These are phyloP conservation scores for Aphidius ervi DNA, from an alignment of 1,140 invertebrate genomes.

Conservation along the genomic window DNA sequence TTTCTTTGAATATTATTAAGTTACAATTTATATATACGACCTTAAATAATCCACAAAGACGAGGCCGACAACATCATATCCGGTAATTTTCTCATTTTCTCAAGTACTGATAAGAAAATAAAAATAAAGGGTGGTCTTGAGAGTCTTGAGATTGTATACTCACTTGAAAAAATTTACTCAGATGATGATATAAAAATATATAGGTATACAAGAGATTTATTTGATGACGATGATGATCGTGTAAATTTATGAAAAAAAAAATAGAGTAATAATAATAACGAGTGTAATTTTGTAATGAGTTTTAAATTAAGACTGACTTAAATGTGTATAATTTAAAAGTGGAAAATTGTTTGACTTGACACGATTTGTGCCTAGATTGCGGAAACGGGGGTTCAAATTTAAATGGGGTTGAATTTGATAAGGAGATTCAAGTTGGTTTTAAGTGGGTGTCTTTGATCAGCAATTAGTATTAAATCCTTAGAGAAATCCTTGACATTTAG, in stretches of 20 bases:
- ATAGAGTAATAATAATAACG: too few relatives aligned
- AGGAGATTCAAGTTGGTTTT: neutral
- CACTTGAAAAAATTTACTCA: neutral
- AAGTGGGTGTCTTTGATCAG: constrained; percentile 29
- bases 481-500: too few relatives aligned
- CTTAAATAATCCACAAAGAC: too few relatives aligned
- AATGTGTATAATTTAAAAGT: constrained; percentile 18
- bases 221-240: neutral
- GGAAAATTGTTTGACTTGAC: constrained; percentile 24
- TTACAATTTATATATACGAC: too few relatives aligned
- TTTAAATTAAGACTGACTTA: constrained; percentile 3
- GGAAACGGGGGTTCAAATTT: constrained; percentile 20
- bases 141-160: neutral
- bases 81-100: too few relatives aligned
- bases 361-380: constrained; percentile 19
- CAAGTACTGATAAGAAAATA: too few relatives aligned
- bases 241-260: too few relatives aligned
- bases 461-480: constrained; percentile 25
- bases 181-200: neutral
- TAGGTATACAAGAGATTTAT: neutral
- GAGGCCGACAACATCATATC: too few relatives aligned
- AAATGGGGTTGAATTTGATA: constrained; percentile 5
- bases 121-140: too few relatives aligned
- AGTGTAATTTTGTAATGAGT: neutral
- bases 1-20: too few relatives aligned